Evolutionary conservation across 2,113 vertebrate genomes (phyloP), one percentile per base, ranked within the genome.

Genomic region (Cichladusa arquata): DNA sequence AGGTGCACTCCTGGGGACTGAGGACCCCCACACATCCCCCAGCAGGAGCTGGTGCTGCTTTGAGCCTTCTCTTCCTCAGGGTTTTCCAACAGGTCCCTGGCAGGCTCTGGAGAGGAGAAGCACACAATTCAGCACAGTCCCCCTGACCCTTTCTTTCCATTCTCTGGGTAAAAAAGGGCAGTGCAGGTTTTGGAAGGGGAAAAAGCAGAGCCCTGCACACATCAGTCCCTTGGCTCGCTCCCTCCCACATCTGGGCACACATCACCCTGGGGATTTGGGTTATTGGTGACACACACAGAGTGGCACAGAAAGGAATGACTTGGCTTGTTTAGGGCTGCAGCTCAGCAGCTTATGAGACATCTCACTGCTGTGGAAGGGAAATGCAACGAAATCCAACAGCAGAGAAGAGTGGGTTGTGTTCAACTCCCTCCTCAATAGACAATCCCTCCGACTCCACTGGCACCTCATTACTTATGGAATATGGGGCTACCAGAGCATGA

Each of bases 401-500:
- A 61, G 58, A 64, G 60, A 50, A 28, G 45, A 73, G 60, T 3
- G 0, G 1, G 16, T 5, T 90, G 81, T 66, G 64, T n/a, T 51
- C 0, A 2, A 42, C 44, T 92, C 60, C 47, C 38, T 94, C 62
- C 66, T 62, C 42, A 26, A 47, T 80, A 93, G 76, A 88, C 92
- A 95, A 88, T 77, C 58, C 62, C 71, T 66, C 67, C 0, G 0
- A 78, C 67, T 94, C 73, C n/a, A 38, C 42, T n/a, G 33, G 50
- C 64, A 88, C 74, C 90, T 91, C 74, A 73, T 93, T 94, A 66
- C 44, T 73, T 70, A 34, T 0, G 5, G 89, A 92, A 61, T 38
- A 82, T 18, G 57, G 34, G 34, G 51, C 73, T 78, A 77, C 34
- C 2, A 5, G 56, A 94, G 74, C 81, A 61, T 70, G 62, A 45